Conservation (phyloP, 1,140 invertebrate genomes). For the Pemphigus obesinymphae region DNA sequence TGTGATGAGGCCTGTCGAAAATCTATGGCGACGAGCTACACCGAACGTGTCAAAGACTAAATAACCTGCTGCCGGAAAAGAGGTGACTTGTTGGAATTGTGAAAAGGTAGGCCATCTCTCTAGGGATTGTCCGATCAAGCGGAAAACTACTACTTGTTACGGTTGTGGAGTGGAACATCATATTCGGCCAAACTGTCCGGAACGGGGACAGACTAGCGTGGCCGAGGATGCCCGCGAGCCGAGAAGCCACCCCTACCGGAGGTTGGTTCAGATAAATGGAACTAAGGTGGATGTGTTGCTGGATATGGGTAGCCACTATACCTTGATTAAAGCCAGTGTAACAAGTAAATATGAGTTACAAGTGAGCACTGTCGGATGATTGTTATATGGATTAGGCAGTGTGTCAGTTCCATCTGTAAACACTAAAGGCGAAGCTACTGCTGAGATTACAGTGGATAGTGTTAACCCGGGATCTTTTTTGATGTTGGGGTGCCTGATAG, state of each 20-base stretch:
- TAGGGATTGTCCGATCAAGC: neutral
- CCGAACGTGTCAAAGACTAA: too few relatives aligned
- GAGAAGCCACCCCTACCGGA: neutral
- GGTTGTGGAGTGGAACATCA: neutral
- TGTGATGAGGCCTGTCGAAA: too few relatives aligned
- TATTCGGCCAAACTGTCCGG: neutral
- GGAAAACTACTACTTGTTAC: neutral
- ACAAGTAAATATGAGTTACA: neutral
- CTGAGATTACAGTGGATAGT: neutral
- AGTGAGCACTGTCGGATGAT: neutral
- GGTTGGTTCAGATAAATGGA: neutral
- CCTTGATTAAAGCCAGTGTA: neutral
- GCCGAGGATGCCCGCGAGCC: neutral
- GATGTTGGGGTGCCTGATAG: neutral
- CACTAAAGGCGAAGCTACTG: neutral
- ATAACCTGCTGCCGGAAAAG: too few relatives aligned
- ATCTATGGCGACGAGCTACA: neutral
- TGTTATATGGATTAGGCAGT: neutral
- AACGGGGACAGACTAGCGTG: neutral
- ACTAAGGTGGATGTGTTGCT: neutral
- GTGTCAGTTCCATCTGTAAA: neutral
- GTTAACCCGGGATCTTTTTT: neutral
- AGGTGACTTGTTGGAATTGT: neutral
- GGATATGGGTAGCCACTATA: neutral
- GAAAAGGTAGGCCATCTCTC: neutral